phyloP scores from a whole-genome alignment of 1,140 invertebrate genomes.

The Notospermus geniculatus region DNA sequence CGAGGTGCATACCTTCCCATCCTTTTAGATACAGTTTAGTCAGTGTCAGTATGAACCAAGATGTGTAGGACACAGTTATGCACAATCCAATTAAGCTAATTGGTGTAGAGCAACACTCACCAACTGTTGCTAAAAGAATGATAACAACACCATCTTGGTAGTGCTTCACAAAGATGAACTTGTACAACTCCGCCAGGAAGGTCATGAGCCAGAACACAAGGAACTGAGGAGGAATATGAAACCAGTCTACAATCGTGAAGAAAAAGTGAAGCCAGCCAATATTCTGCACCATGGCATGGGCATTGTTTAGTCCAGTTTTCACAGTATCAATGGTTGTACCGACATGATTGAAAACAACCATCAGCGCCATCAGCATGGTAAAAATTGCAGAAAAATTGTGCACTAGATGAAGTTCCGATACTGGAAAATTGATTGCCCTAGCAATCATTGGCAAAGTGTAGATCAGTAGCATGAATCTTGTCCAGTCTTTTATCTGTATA shows the following conservation, averaged over 20 bases:
- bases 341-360: conserved; percentile 58
- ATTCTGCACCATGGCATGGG: conserved; percentile 36
- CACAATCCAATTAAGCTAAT: conserved; percentile 60
- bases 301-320: conserved; percentile 41
- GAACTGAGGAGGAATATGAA: conserved; percentile 58
- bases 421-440: conserved; percentile 54
- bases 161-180: conserved; percentile 25
- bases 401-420: conserved; percentile 53
- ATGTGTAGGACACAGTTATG: conserved; percentile 60
- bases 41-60: conserved; percentile 55
- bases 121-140: conserved; percentile 55
- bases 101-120: conserved; percentile 60
- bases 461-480: conserved; percentile 49
- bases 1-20: conserved; percentile 43
- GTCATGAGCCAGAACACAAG: conserved; percentile 58
- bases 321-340: conserved; percentile 53
- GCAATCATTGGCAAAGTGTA: conserved; percentile 59
- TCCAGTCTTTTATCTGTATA: conserved; percentile 56
- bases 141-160: conserved; percentile 54
- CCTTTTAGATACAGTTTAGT: conserved; percentile 58
- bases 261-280: conserved; percentile 53
- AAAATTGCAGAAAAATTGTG: conserved; percentile 59
- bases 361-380: conserved; percentile 52
- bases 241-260: conserved; percentile 51
- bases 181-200: conserved; percentile 54